phyloP scores from a whole-genome alignment of 2,113 vertebrate species.

The Pelmatolapia mariae region DNA sequence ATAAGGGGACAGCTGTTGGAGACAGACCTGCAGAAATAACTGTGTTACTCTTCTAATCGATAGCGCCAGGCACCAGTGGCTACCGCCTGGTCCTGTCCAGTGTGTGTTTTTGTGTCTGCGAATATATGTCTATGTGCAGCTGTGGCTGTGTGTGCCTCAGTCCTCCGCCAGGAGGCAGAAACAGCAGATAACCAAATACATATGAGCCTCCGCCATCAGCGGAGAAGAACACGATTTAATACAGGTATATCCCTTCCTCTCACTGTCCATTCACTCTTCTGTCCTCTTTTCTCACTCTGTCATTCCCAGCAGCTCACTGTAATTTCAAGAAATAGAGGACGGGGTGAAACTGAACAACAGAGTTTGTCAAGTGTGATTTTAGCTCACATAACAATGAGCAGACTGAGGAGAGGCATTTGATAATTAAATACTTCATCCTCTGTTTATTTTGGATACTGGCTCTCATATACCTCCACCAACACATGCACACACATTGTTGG shows the following conservation, averaged over 20 bases:
- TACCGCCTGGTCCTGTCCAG: constrained; percentile 17
- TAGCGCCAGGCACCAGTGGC: constrained; percentile 57
- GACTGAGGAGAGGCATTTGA: neutral
- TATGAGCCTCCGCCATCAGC: constrained; percentile 31
- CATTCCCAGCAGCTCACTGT: neutral
- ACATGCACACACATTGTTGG: neutral
- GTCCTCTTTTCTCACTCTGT: neutral
- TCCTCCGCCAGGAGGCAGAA: constrained; percentile 31
- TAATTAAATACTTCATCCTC: constrained; percentile 18
- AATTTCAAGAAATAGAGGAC: neutral
- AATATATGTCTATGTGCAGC: neutral
- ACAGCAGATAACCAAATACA: constrained; percentile 45
- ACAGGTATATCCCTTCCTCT: constrained; percentile 1
- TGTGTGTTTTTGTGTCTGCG: constrained; percentile 2
- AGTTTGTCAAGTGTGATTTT: constrained; percentile 19
- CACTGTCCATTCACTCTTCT: neutral
- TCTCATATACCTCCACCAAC: neutral
- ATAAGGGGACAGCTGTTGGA: constrained; percentile 49
- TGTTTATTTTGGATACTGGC: constrained; percentile 19
- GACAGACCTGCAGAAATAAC: constrained; percentile 66
- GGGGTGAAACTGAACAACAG: neutral
- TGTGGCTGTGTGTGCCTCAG: neutral
- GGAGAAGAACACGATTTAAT: constrained; percentile 33
- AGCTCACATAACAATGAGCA: neutral
- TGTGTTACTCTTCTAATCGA: constrained; percentile 63